Evolutionary conservation across 2,113 vertebrate species (phyloP), one percentile per base, ranked within the genome.

Genomic region (Eurystomus gularis): DNA sequence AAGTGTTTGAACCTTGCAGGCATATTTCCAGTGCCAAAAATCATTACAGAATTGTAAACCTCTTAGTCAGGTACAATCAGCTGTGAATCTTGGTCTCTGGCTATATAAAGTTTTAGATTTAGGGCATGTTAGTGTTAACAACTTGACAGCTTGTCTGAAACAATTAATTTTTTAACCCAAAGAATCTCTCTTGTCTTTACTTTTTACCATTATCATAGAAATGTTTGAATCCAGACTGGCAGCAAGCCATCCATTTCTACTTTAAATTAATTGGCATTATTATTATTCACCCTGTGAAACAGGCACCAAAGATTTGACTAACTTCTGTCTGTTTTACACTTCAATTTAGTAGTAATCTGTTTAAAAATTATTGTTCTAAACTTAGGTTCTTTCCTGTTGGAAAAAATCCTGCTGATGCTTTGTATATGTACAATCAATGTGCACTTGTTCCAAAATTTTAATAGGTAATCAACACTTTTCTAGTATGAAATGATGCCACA

Each of bases 141-240:
- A 89, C 82, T 96, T 97, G 97, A 97, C 96, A 96, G 85, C 89
- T 94, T 97, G 96, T 97, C 97, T 94, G 73, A 97, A 97, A 81
- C 51, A 79, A 92, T 97, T 95, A 94, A 62, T 65, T 82, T 96
- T 93, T 96, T 81, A 94, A 94, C 46, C 66, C 70, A 83, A 95
- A 90, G 17, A 66, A 92, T 94, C 55, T 76, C 60, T 88, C 40
- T 55, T 94, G 94, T 97, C 97, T 89, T 73, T 97, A 86, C 70
- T 87, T 96, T 92, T 94, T 94, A 92, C 37, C 11, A 42, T 86
- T 81, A 75, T 65, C 49, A 48, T 33, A n/a, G 70, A 57, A 82
- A 11, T 51, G 19, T 81, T 93, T 92, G 62, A 94, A 87, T 92
- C 37, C 13, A 82, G 51, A 28, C 82, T 97, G 92, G 44, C 93